Base-by-base conservation (phyloP, 1,140 invertebrate genomes). In the Sarcophaga bullata region DNA sequence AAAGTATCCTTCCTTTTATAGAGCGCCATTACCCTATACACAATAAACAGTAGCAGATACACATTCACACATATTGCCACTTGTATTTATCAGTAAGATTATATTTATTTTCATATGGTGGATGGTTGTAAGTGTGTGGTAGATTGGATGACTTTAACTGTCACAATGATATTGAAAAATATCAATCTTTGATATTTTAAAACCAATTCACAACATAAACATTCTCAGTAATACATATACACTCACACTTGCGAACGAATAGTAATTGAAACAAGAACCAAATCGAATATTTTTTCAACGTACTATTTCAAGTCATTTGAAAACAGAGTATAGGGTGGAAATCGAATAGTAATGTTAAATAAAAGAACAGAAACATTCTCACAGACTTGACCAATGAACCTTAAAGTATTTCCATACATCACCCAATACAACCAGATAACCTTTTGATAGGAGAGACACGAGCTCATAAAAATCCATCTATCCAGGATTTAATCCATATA, bases 111-210 rank as follows among this genome's bases (percentile, higher is more conserved):
- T 10, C 6, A 52, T 52, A 52, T 52, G 50, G 11, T 58, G 52
- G 11, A 13, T 58, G 52, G 11, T 15, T 58, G 52, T 58, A 4
- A 13, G n/a, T 58, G 52, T 13, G 52, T 58, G 52, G 11, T 58
- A 15, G 8, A 15, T 19, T 68, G 58, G 1, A 37, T 19, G 58
- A 68, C 58, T 19, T 68, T 19, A 62, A 62, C n/a, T 15, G 54
- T 62, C 54, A 62, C 54, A 62, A 68, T 68, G 19, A 19, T 68
- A 68, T 68, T 68, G 58, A 68, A 19, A 68, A 68, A 68, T 17
- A 68, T 68, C 58, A 68, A 68, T 68, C 58, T 68, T 68, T 68
- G 58, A 19, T 68, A 68, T 68, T 68, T 68, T 68, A 68, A 19
- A 68, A 68, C n/a, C 58, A 68, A 68, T 68, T 68, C 58, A 68